Evolutionary conservation across 2,113 vertebrate genomes (phyloP), one percentile per base, ranked within the genome.

Genomic region (Garra rufa): DNA sequence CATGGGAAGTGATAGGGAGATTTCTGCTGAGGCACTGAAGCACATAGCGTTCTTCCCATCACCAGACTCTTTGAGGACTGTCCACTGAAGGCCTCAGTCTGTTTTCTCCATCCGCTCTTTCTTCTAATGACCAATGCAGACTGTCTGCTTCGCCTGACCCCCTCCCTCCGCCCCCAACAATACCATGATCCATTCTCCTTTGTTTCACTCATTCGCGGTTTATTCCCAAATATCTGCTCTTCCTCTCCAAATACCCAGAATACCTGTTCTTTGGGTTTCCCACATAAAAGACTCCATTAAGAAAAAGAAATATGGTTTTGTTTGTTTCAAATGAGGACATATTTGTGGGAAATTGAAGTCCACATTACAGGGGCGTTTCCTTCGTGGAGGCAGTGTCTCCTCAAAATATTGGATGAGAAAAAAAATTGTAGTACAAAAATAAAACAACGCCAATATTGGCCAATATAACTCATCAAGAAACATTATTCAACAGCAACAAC

Each of bases 121-220:
- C 0, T 82, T 84, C 83, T 92, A 92, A 94, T 91, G 93, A 91
- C 87, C 92, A 92, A 89, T 55, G 70, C 93, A 95, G 93, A 87
- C 92, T 44, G 91, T 93, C 92, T 92, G 88, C 90, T 82, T 89
- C 82, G 74, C 81, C 46, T 26, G 67, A 59, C 15, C 19, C 77
- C 77, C 34, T 34, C 34, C 86, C 61, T 87, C 69, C 80, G 81
- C 80, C 83, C 84, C 17, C 0, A 85, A 78, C 87, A 89, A 83
- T 14, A 73, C 15, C 59, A 50, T 76, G 86, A 92, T 88, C 87
- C 88, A 88, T 80, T 67, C 86, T 89, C 87, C 85, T 90, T 92
- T 92, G 86, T 94, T 90, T 87, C 88, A 81, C 82, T 88, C 87
- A 87, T 93, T 87, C 65, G 88, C 79, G 48, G 83, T 86, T 50